phyloP scores from a whole-genome alignment of 2,113 vertebrate species.

The Gymnorhina tibicen region DNA sequence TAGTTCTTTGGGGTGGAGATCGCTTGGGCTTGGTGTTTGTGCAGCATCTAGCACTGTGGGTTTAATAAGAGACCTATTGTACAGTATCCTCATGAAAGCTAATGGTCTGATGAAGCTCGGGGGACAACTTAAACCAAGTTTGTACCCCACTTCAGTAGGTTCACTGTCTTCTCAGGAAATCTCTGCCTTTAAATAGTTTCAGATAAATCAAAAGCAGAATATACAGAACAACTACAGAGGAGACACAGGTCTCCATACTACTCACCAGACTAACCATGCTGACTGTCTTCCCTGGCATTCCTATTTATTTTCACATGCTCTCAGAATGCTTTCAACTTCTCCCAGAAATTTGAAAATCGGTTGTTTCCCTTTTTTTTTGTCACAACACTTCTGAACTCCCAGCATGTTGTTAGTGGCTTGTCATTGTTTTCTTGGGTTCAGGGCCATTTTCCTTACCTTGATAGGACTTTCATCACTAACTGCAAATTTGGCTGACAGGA shows the following conservation, averaged over 20 bases:
- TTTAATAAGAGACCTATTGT: background rate
- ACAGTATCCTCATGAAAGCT: background rate
- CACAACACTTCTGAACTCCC: background rate
- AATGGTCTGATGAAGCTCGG: background rate
- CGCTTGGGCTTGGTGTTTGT: background rate
- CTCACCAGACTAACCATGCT: background rate
- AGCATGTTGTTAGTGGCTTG: background rate
- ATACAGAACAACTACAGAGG: background rate
- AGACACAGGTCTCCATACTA: background rate
- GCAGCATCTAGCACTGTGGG: background rate
- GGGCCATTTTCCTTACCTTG: background rate
- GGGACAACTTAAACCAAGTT: background rate
- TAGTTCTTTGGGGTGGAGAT: background rate
- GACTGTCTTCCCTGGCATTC: background rate
- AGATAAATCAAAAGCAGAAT: background rate
- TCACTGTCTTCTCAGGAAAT: background rate
- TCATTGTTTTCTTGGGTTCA: background rate
- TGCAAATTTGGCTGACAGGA: background rate
- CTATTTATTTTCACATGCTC: background rate
- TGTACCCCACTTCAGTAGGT: background rate
- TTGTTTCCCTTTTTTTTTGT: background rate
- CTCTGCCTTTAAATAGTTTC: background rate
- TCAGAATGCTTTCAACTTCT: background rate
- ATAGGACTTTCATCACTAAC: background rate
- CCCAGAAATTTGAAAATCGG: background rate